Conservation (phyloP, 2,113 vertebrate species). For the Trochalopteron elliotii region DNA sequence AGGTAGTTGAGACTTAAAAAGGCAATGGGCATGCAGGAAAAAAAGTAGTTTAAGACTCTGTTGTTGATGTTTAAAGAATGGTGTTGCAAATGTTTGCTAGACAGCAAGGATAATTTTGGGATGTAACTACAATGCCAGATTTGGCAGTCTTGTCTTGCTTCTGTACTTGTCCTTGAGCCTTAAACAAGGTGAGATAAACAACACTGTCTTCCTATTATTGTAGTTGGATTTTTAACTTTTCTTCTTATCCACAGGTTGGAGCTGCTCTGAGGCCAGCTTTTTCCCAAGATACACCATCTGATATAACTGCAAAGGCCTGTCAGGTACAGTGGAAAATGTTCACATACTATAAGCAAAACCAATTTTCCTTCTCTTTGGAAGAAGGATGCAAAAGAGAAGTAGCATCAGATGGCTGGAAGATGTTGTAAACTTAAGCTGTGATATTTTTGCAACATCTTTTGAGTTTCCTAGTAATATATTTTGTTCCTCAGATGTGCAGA, state of each 20-base stretch:
- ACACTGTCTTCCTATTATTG: not conserved
- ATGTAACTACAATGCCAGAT: not conserved
- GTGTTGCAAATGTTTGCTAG: not conserved
- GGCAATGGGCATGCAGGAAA: not conserved
- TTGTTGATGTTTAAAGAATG: not conserved
- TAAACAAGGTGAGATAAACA: not conserved
- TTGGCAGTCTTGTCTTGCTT: not conserved
- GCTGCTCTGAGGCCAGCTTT: slow-evolving; percentile 97
- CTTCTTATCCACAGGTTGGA: slow-evolving; percentile 81
- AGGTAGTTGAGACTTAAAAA: not conserved
- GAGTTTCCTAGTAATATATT: not conserved
- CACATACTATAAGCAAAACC: not conserved
- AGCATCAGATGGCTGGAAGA: not conserved
- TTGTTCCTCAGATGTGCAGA: not conserved
- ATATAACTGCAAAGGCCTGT: slow-evolving; percentile 98
- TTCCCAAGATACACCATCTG: slow-evolving; percentile 96
- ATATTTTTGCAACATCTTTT: not conserved
- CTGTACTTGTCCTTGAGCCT: not conserved
- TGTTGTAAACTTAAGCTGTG: not conserved
- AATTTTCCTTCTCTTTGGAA: not conserved
- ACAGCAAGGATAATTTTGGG: not conserved
- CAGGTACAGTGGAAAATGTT: slow-evolving; percentile 79
- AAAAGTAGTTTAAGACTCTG: not conserved
- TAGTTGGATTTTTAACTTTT: not conserved
- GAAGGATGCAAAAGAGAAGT: not conserved